Conservation (phyloP, 2,113 vertebrate species). For the Thunnus thynnus region DNA sequence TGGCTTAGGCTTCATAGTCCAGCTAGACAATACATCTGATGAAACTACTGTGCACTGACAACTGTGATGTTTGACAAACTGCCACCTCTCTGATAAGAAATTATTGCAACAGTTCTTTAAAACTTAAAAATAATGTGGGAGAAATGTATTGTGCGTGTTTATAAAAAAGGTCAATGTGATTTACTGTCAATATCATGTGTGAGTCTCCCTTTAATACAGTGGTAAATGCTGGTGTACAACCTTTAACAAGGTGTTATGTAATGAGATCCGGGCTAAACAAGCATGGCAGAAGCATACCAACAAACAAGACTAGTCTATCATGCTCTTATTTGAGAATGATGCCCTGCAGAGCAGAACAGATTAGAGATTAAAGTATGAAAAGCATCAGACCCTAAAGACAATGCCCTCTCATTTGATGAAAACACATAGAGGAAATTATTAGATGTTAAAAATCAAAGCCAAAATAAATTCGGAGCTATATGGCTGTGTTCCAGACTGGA, state of each 20-base stretch:
- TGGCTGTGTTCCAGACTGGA: conserved; percentile 32
- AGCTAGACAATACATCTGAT: not conserved
- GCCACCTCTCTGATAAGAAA: too few species aligned
- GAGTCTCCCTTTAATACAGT: not conserved
- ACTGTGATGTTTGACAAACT: too few species aligned
- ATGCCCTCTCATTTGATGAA: not conserved
- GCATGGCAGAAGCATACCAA: not conserved
- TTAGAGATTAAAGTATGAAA: not conserved
- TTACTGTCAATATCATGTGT: not conserved
- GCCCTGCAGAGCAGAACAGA: not conserved
- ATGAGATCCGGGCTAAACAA: conserved; percentile 26
- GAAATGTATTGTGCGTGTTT: too few species aligned
- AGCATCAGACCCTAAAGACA: conserved; percentile 9
- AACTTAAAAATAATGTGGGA: too few species aligned
- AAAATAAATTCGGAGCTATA: conserved; percentile 5
- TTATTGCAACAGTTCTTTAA: too few species aligned
- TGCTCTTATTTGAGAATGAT: not conserved
- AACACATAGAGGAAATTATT: not conserved
- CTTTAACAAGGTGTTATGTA: conserved; percentile 10
- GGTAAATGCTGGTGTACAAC: not conserved
- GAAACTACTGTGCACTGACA: not conserved
- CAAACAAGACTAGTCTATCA: not conserved
- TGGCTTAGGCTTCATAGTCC: not conserved
- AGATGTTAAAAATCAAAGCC: not conserved
- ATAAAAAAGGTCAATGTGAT: not conserved